A percentile compares a stretch with the other conserved stretches of the same genome.
Evolutionary conservation across 1,140 invertebrate genomes (phyloP).

Genomic region (Drosophila ohnishii): DNA sequence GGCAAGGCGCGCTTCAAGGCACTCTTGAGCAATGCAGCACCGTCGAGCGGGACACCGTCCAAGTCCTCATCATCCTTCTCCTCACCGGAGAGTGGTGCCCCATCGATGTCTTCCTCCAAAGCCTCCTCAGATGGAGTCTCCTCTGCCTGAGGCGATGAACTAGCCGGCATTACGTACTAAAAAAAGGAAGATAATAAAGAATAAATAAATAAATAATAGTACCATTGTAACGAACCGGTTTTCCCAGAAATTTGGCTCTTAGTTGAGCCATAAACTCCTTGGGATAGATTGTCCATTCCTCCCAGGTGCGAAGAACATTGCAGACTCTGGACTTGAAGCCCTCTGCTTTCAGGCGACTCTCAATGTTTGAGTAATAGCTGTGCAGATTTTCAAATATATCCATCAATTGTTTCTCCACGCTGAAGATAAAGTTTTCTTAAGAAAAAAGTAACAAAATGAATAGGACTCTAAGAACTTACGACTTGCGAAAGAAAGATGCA

Average conservation of each 20-base stretch:
- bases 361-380: constrained; percentile 90
- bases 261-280: constrained; percentile 95
- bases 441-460: rapidly evolving
- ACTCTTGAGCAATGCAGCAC: constrained; percentile 90
- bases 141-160: constrained; percentile 46
- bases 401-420: constrained; percentile 93
- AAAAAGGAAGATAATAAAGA: neutral
- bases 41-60: constrained; percentile 91
- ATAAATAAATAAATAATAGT: neutral
- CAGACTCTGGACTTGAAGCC: constrained; percentile 98
- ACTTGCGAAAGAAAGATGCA: constrained; percentile 97
- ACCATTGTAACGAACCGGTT: constrained; percentile 45
- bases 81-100: constrained; percentile 86
- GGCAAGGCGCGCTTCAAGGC: constrained; percentile 85
- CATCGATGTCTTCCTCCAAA: constrained; percentile 85
- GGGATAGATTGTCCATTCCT: constrained; percentile 98
- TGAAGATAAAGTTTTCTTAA: constrained; percentile 71
- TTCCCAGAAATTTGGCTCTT: constrained; percentile 95
- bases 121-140: constrained; percentile 62
- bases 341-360: constrained; percentile 96
- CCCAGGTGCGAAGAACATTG: constrained; percentile 97
- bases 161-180: constrained; percentile 33
- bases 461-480: constrained; percentile 84
- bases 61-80: constrained; percentile 89
- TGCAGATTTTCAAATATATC: constrained; percentile 94